phyloP scores from a whole-genome alignment of 2,888 invertebrate genomes.

The Galeopsomyia nigrocyanea region DNA sequence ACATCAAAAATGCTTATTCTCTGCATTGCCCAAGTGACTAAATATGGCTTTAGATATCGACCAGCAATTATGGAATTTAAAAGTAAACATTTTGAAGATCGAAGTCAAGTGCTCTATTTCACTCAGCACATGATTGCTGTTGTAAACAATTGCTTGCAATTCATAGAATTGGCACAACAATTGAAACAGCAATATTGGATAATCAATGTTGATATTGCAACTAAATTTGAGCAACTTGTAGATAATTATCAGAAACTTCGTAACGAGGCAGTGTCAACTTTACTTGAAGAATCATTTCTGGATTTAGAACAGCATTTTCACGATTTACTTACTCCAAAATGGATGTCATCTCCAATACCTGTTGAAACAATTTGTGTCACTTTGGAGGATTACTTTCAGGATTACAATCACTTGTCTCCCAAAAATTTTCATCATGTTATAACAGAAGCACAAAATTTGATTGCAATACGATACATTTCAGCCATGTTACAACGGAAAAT shows the following conservation, averaged over 20 bases:
- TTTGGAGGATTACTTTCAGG: conserved; percentile 89
- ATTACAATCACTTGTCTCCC: conserved; percentile 91
- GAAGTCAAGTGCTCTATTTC: conserved; percentile 88
- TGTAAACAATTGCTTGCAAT: conserved; percentile 94
- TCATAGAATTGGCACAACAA: conserved; percentile 89
- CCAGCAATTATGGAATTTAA: conserved; percentile 92
- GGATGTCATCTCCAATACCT: conserved; percentile 81
- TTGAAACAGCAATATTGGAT: conserved; percentile 85
- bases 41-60: conserved; percentile 87
- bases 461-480: conserved; percentile 91
- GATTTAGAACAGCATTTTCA: conserved; percentile 93
- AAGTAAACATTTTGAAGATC: conserved; percentile 91
- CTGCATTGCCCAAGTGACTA: conserved; percentile 91
- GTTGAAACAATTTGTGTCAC: conserved; percentile 96
- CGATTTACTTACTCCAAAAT: conserved; percentile 89
- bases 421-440: conserved; percentile 91
- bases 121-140: conserved; percentile 96
- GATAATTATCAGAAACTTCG: conserved; percentile 77
- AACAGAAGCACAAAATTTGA: conserved; percentile 85
- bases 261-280: conserved; percentile 82
- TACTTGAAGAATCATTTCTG: conserved; percentile 93
- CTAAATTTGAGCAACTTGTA: conserved; percentile 78
- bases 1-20: conserved; percentile 89
- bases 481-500: conserved; percentile 90
- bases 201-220: conserved; percentile 75